Percentiles rank a stretch among this genome's conserved stretches.
Conservation (phyloP, 1,140 invertebrate genomes). For the Pseudomyrmex sp. region DNA sequence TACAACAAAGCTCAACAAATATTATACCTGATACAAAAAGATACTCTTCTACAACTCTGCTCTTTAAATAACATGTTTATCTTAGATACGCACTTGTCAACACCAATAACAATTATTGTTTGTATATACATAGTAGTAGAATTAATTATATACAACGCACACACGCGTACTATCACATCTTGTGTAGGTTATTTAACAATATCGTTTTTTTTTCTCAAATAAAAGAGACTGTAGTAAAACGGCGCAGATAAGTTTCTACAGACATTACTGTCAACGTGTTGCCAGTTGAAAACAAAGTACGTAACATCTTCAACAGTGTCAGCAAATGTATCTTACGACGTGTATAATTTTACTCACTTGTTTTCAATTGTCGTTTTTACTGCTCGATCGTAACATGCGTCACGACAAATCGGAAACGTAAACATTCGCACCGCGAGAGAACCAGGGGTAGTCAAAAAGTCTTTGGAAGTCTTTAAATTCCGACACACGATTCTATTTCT, state of each 20-base stretch:
- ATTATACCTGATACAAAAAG: not conserved
- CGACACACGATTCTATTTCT: not conserved
- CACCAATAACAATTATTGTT: too few species aligned
- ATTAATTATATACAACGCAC: not conserved
- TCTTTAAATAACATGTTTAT: too few species aligned
- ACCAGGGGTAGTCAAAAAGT: too few species aligned
- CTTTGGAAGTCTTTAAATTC: not conserved
- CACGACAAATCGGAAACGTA: constrained; percentile 31
- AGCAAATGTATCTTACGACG: not conserved
- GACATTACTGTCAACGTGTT: not conserved
- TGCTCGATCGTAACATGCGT: constrained; percentile 1
- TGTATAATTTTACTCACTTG: constrained; percentile 8
- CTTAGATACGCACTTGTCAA: too few species aligned
- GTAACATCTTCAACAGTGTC: not conserved
- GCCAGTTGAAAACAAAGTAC: not conserved
- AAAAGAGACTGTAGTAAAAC: not conserved
- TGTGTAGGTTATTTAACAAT: constrained; percentile 16
- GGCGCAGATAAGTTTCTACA: not conserved
- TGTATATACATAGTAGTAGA: not conserved
- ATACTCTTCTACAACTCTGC: not conserved
- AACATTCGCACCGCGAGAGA: not conserved
- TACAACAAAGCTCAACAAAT: not conserved
- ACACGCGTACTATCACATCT: too few species aligned
- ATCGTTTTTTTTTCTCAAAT: not conserved
- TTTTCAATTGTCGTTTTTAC: constrained; percentile 13